Percentiles rank a stretch among this genome's conserved stretches.
Evolutionary conservation across 2,797 vertebrate genomes (phyloP).

Genomic region (Dendrocincla tyrannina): DNA sequence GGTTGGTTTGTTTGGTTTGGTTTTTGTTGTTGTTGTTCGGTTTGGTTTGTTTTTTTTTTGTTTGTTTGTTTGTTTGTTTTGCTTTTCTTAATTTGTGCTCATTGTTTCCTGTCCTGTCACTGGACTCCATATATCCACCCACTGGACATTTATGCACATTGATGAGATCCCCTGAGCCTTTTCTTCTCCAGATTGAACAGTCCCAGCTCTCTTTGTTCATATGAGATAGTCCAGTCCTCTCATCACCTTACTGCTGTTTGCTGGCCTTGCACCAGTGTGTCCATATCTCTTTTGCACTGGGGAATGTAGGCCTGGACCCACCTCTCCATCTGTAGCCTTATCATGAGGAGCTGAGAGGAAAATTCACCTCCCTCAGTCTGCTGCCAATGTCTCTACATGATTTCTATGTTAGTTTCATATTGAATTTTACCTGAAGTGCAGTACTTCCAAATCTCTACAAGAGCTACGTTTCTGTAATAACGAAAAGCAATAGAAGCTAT

Average conservation of each 20-base stretch:
- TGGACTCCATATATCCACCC: fast-evolving
- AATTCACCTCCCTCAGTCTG: neutral
- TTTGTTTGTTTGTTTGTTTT: neutral
- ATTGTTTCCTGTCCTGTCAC: neutral
- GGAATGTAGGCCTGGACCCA: neutral
- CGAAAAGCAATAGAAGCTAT: neutral
- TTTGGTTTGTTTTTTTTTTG: neutral
- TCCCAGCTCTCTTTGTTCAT: neutral
- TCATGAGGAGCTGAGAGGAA: neutral
- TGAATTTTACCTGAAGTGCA: neutral
- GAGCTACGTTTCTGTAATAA: neutral
- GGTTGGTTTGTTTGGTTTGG: no score
- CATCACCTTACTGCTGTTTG: neutral
- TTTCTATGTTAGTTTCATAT: neutral
- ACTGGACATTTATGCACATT: neutral
- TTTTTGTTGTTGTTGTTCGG: neutral
- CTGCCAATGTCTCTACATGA: neutral
- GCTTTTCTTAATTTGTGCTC: neutral
- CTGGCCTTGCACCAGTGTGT: neutral
- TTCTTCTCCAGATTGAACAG: neutral
- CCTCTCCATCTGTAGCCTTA: neutral
- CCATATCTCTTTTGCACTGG: neutral
- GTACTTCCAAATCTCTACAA: neutral
- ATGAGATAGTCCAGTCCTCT: neutral
- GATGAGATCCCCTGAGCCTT: neutral